phyloP scores from a whole-genome alignment of 2,888 invertebrate species.

The Amphipoea oculea region DNA sequence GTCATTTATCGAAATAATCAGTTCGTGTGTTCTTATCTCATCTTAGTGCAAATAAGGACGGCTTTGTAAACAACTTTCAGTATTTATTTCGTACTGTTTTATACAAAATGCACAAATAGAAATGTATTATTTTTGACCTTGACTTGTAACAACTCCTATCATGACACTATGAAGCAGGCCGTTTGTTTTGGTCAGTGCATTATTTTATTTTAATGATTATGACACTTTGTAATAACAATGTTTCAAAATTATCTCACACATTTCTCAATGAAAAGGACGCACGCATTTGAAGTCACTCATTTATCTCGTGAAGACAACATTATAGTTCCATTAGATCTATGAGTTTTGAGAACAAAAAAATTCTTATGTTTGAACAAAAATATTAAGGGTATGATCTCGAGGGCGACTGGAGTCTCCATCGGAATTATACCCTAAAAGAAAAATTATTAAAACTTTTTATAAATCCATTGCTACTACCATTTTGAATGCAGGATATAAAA shows the following conservation, averaged over 20 bases:
- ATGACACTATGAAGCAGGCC: too few relatives aligned
- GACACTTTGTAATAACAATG: constrained; percentile 24
- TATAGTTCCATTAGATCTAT: constrained; percentile 29
- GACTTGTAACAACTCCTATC: background rate
- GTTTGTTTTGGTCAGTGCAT: background rate
- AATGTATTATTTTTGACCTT: background rate
- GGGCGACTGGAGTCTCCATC: background rate
- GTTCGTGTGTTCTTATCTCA: constrained; percentile 40
- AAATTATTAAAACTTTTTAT: constrained; percentile 3
- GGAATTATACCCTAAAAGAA: constrained; percentile 5
- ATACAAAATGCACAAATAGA: constrained; percentile 8
- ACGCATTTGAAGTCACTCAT: constrained; percentile 43
- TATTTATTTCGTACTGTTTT: constrained; percentile 27
- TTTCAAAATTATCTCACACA: constrained; percentile 42
- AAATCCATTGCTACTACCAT: constrained; percentile 36
- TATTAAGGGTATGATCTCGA: constrained; percentile 22
- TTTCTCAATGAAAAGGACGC: constrained; percentile 38
- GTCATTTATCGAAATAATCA: constrained; percentile 26
- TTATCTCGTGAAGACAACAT: constrained; percentile 34
- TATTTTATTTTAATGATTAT: constrained; percentile 6
- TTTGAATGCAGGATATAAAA: constrained; percentile 41
- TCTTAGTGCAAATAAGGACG: constrained; percentile 48
- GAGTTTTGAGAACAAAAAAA: background rate
- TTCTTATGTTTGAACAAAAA: rapidly evolving
- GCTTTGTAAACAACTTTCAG: constrained; percentile 26